A percentile compares a stretch with the other conserved stretches of the same genome.
Evolutionary conservation across 2,888 invertebrate species (phyloP).

Genomic region (Pheosia gnoma): DNA sequence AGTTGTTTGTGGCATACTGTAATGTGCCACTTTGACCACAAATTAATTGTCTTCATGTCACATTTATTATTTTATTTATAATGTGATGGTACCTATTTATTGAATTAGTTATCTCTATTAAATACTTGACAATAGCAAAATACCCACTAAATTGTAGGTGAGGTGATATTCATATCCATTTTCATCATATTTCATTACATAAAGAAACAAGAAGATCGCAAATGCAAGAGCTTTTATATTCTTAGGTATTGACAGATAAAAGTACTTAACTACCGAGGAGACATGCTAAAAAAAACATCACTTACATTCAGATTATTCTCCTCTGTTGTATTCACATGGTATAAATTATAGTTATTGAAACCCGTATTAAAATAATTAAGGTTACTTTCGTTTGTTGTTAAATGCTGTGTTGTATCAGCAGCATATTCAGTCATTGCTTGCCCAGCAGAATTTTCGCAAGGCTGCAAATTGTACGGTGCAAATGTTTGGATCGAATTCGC

Average conservation of each 20-base stretch:
- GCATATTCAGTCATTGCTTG: background rate
- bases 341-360: background rate
- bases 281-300: background rate
- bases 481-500: background rate
- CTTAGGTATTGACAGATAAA: background rate
- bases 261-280: background rate
- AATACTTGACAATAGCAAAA: too few species aligned
- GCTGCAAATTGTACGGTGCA: background rate
- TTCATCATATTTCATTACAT: too few species aligned
- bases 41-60: too few species aligned
- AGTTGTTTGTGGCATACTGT: too few species aligned
- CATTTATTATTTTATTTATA: too few species aligned
- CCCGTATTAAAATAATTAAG: background rate
- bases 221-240: too few species aligned
- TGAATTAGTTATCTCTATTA: too few species aligned
- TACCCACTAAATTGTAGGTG: too few species aligned
- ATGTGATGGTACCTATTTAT: too few species aligned
- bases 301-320: slow-evolving; percentile 1
- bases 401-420: background rate
- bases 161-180: too few species aligned
- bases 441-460: background rate
- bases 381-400: background rate
- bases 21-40: too few species aligned
- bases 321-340: background rate
- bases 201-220: too few species aligned